Conservation (phyloP, 2,113 vertebrate species). For the Muscicapa adusta region DNA sequence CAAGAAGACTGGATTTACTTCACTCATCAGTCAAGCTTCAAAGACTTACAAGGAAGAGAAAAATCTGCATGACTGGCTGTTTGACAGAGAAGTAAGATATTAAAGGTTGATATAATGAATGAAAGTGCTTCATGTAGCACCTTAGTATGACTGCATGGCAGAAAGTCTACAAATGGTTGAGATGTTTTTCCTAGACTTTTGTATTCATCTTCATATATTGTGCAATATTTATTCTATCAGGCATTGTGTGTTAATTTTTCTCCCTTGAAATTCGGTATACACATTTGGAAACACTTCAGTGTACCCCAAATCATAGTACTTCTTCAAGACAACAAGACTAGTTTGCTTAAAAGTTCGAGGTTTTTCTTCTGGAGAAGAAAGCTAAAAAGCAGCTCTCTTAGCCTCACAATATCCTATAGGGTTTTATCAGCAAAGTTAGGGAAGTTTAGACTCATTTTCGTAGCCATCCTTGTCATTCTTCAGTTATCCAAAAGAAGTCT, state of each 20-base stretch:
- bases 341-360: not conserved
- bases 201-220: not conserved
- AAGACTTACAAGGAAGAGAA: slow-evolving; percentile 18
- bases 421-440: not conserved
- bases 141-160: not conserved
- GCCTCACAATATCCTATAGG: not conserved
- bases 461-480: not conserved
- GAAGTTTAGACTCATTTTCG: not conserved
- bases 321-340: not conserved
- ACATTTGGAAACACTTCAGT: not conserved
- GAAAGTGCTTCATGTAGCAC: not conserved
- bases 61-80: not conserved
- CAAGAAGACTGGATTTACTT: slow-evolving; percentile 19
- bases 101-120: not conserved
- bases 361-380: not conserved
- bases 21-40: slow-evolving; percentile 31
- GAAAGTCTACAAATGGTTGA: not conserved
- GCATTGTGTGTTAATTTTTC: not conserved
- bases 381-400: not conserved
- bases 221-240: not conserved
- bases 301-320: not conserved
- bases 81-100: not conserved
- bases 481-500: not conserved
- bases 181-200: not conserved
- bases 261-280: not conserved